A percentile compares a stretch with the other conserved stretches of the same genome.
Conservation (phyloP, 2,797 vertebrate genomes). For the Xiphophorus birchmanni region DNA sequence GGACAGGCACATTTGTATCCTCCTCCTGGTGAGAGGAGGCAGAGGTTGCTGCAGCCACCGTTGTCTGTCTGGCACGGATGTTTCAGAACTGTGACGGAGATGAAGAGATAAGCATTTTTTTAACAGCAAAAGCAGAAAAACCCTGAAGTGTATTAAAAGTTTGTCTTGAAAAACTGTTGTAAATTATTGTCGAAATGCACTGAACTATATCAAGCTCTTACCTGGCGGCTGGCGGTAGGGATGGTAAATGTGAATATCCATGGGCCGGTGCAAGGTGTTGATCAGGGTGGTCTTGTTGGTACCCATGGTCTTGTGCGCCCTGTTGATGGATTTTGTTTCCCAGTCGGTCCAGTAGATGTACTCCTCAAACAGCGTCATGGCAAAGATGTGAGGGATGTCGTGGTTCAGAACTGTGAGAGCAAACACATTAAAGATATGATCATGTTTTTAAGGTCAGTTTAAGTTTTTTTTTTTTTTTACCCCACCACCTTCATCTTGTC, state of each 20-base stretch:
- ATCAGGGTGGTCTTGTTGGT: slow-evolving; percentile 92
- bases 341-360: slow-evolving; percentile 99
- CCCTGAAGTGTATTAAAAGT: neutral
- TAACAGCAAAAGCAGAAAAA: neutral
- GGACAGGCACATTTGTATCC: slow-evolving; percentile 93
- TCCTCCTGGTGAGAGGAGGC: slow-evolving; percentile 89
- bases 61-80: slow-evolving; percentile 91
- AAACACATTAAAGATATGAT: neutral
- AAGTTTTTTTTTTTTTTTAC: neutral
- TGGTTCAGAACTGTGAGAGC: slow-evolving; percentile 60
- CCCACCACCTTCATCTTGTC: neutral
- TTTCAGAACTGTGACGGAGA: slow-evolving; percentile 89
- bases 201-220: slow-evolving; percentile 17
- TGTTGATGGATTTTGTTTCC: slow-evolving; percentile 99
- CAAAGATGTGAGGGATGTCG: slow-evolving; percentile 99
- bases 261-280: slow-evolving; percentile 95
- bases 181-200: neutral
- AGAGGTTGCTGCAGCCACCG: slow-evolving; percentile 96
- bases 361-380: slow-evolving; percentile 97
- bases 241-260: slow-evolving; percentile 92
- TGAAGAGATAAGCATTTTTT: slow-evolving; percentile 11
- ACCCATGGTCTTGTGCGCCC: slow-evolving; percentile 89
- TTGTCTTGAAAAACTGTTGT: neutral
- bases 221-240: slow-evolving; percentile 76
- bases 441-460: neutral